Base-by-base conservation (phyloP, 2,888 invertebrate species). In the Stratiomys singularior region DNA sequence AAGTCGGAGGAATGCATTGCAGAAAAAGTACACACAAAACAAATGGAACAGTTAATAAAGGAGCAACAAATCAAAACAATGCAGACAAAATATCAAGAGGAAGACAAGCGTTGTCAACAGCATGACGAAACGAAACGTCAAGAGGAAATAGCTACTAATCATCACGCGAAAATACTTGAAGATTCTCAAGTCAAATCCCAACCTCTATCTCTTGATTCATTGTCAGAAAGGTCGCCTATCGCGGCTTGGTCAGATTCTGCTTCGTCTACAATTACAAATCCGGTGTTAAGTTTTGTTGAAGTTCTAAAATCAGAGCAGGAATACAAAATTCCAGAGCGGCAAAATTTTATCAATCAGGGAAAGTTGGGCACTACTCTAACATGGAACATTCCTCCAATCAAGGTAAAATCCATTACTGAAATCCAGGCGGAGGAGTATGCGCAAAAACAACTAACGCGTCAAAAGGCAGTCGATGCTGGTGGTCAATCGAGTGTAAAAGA, bases 341-440 rank as follows among this genome's bases (percentile, higher is more conserved):
- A 81, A 0, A 81, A 80, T 30, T 25, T 78, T 21, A 79, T 80
- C 18, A 79, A 81, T n/a, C 81, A 82, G 44, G 81, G 82, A 85
- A 85, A 77, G 84, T 82, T 46, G 85, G 86, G 74, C 82, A n/a
- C 83, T 5, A 79, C 85, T 11, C 79, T 85, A 0, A 87, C 86
- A 76, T 87, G 87, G 87, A 87, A 87, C 78, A 82, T 85, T 2
- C 81, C 85, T 15, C 11, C 78, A 77, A 85, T 88, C 4, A 86
- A 88, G 82, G 92, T 93, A 0, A 93, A 94, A 84, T 93, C 93
- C 44, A 87, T 96, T 67, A 90, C 92, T 3, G 95, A 95, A 85
- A 96, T 95, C 81, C 95, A 96, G 84, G 93, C 93, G 1, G 94
- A 95, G 85, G 95, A 95, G 84, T 92, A 93, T 4, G 86, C 84